phyloP scores from a whole-genome alignment of 2,113 vertebrate genomes.

The Ciconia boyciana region DNA sequence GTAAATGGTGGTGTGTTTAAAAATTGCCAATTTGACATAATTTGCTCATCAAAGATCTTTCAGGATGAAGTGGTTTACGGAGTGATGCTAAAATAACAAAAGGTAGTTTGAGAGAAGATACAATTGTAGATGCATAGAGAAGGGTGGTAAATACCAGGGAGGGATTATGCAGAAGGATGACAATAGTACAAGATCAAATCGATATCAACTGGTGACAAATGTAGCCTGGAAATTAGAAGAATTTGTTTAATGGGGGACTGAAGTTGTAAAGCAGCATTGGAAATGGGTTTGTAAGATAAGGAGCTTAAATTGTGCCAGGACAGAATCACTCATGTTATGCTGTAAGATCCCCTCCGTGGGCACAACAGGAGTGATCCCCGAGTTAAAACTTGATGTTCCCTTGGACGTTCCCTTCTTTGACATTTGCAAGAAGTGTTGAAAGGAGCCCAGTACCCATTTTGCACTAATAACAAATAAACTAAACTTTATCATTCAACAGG shows the following conservation, averaged over 20 bases:
- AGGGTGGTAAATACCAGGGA: background rate
- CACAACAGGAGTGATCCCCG: accelerated
- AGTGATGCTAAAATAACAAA: background rate
- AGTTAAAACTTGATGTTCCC: background rate
- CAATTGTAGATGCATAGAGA: background rate
- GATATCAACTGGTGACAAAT: background rate
- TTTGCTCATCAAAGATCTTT: background rate
- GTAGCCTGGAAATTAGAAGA: background rate
- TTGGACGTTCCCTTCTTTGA: background rate
- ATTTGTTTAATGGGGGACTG: background rate
- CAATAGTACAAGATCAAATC: background rate
- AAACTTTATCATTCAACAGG: background rate
- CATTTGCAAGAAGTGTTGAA: background rate
- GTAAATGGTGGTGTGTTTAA: background rate
- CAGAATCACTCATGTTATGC: background rate
- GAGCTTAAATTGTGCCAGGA: background rate
- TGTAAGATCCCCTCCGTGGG: background rate
- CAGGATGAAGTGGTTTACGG: background rate
- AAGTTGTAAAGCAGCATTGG: background rate
- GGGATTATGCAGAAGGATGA: background rate
- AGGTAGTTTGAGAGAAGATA: background rate
- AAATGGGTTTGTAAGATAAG: background rate
- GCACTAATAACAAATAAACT: background rate
- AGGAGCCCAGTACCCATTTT: background rate
- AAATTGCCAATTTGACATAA: background rate